Conservation (phyloP, 2,888 invertebrate species). For the Agrypnus murinus region DNA sequence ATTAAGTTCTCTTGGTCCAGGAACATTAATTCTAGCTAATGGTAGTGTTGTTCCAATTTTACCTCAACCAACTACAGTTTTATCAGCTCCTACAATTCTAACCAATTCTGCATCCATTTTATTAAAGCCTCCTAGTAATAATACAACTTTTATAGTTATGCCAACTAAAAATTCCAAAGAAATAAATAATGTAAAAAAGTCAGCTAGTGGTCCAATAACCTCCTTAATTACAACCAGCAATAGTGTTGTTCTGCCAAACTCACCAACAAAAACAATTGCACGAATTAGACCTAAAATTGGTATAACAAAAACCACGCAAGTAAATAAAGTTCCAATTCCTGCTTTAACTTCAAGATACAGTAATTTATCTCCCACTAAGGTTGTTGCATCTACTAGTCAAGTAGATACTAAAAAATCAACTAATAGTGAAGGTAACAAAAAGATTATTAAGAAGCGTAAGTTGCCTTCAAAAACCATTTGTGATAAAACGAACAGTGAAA, state of each 20-base stretch:
- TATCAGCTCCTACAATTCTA: conserved; percentile 55
- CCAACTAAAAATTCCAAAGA: conserved; percentile 47
- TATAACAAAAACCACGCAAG: conserved; percentile 67
- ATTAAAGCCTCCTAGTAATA: conserved; percentile 54
- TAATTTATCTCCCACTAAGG: conserved; percentile 12
- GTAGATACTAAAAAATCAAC: background rate
- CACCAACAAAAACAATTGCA: conserved; percentile 24
- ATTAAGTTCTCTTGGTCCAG: conserved; percentile 64
- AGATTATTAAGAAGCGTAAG: conserved; percentile 2
- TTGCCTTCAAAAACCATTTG: no score
- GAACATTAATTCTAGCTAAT: conserved; percentile 68
- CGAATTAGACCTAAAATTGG: conserved; percentile 57
- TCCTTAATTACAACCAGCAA: conserved; percentile 24
- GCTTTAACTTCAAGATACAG: conserved; percentile 66
- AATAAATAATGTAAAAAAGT: conserved; percentile 34
- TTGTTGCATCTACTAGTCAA: background rate
- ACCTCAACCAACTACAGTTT: conserved; percentile 59
- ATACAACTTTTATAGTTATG: conserved; percentile 52
- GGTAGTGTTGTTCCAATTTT: conserved; percentile 67
- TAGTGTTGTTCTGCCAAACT: conserved; percentile 32
- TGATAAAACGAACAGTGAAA: no score
- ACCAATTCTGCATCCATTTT: conserved; percentile 58
- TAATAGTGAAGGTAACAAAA: conserved; percentile 1
- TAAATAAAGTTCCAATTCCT: conserved; percentile 70
- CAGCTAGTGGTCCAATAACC: conserved; percentile 22